Base-by-base conservation (phyloP, 2,888 invertebrate genomes). In the Koerneria pararmatus region DNA sequence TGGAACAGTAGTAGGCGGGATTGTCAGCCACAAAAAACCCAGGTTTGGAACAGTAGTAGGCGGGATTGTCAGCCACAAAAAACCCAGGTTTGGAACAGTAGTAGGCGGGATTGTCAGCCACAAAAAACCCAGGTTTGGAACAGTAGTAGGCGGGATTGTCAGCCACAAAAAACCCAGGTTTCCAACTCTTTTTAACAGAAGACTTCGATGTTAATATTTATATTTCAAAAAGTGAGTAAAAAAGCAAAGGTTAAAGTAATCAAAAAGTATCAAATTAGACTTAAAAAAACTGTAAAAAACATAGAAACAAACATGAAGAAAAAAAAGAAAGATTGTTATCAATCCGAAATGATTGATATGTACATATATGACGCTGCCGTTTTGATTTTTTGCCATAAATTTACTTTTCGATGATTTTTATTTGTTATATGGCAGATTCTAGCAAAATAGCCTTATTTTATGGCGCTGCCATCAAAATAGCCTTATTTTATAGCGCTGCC, bases 131-230 rank as follows among this genome's bases (percentile, higher is more conserved):
- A 63, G 35, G 53, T 37, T 53, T 31, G 80, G 80, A 1, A 74
- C 76, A 5, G 78, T 79, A 6, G 76, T 79, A 8, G 77, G 75
- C 8, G 80, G 80, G 5, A 69, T 80, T 27, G 74, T 79, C n/a
- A 76, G 79, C 59, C 72, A 74, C 51, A 70, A 73, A 32, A 78
- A 77, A 56, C 75, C 77, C 15, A 71, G 80, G 69, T 73, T 66
- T 6, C 0, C 8, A 32, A 41, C 11, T 29, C 19, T 1, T 51
- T 51, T 51, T 5, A 51, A 8, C 15, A 51, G 6, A 11, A 11
- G 22, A 51, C 8, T 22, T 5, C 22, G 22, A 51, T 51, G n/a
- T n/a, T 51, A 11, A 6, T 22, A 24, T 4, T 49, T 49, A 22
- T 49, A 4, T 24, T 15, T 53, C 53, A 29, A 8, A 2, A n/a